These are phyloP conservation scores for Pyrrhia umbra DNA, from an alignment of 2,888 invertebrate species.

Conservation along the genomic window DNA sequence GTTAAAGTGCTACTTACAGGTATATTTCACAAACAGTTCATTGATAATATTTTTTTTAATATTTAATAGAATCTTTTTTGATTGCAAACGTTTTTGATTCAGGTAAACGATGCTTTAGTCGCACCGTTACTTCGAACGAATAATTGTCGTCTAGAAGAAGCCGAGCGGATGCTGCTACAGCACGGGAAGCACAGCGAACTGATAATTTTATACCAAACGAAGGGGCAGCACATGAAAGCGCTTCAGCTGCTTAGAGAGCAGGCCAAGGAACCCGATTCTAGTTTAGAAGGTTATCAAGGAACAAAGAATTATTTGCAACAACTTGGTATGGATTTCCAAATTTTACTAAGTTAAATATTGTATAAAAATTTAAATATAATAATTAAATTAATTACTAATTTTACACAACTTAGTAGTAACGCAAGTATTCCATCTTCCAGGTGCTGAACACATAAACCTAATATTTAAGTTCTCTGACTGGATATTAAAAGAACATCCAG, in stretches of 20 bases:
- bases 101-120: constrained; percentile 98
- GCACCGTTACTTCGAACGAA: constrained; percentile 97
- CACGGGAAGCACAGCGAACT: constrained; percentile 97
- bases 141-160: constrained; percentile 98
- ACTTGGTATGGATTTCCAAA: constrained; percentile 94
- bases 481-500: constrained; percentile 96
- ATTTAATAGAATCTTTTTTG: neutral
- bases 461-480: constrained; percentile 98
- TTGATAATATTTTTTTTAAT: neutral
- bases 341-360: no score
- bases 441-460: constrained; percentile 94
- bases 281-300: constrained; percentile 94
- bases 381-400: no score
- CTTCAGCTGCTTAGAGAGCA: constrained; percentile 96
- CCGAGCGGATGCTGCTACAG: constrained; percentile 96
- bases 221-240: constrained; percentile 97
- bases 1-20: constrained; percentile 98
- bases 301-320: constrained; percentile 98
- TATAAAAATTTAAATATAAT: no score
- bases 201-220: constrained; percentile 98
- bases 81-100: constrained; percentile 58
- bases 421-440: constrained; percentile 74
- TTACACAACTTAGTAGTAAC: no score
- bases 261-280: constrained; percentile 93
- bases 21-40: constrained; percentile 76